phyloP scores from a whole-genome alignment of 1,140 invertebrate species.

The Mycetomoellerius zeteki region DNA sequence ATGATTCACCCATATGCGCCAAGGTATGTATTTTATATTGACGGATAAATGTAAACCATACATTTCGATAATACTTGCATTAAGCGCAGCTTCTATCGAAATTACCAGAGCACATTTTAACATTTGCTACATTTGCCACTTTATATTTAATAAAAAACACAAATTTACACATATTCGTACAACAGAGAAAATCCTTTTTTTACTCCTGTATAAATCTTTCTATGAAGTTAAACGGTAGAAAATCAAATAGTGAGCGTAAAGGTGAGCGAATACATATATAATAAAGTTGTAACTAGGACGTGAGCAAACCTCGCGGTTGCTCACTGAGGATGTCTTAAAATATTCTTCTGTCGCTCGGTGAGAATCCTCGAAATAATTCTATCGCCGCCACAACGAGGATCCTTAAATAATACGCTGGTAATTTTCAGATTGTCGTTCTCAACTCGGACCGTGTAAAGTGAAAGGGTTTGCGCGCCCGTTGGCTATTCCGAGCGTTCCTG shows the following conservation, averaged over 20 bases:
- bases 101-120: conserved; percentile 15
- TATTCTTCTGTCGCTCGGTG: conserved; percentile 18
- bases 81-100: background rate
- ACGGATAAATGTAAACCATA: background rate
- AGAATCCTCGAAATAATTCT: conserved; percentile 36
- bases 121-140: background rate
- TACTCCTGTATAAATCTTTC: background rate
- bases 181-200: background rate
- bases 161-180: background rate
- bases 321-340: conserved; percentile 18
- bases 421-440: conserved; percentile 31
- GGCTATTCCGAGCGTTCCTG: conserved; percentile 28
- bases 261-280: background rate
- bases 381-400: background rate
- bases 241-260: conserved; percentile 20
- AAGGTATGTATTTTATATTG: background rate
- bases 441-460: background rate
- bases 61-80: background rate
- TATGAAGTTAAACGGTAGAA: background rate
- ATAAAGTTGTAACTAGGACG: conserved; percentile 12
- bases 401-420: conserved; percentile 32
- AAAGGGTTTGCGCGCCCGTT: background rate
- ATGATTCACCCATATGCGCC: background rate
- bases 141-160: background rate
- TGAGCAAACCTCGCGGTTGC: background rate